Conservation (phyloP, 2,113 vertebrate species). For the Otocyon megalotis region DNA sequence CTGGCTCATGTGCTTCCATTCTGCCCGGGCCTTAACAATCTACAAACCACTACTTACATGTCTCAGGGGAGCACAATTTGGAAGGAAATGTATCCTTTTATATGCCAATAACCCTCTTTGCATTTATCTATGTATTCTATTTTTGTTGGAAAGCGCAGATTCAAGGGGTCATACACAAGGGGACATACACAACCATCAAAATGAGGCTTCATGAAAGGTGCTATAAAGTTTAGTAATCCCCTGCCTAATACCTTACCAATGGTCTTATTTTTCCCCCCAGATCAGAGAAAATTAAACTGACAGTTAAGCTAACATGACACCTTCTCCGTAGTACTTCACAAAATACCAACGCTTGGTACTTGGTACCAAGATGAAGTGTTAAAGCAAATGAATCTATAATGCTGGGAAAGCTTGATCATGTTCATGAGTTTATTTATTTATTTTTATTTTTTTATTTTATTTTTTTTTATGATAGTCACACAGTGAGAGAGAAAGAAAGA, state of each 20-base stretch:
- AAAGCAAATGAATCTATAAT: no score
- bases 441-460: no score
- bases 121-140: not conserved
- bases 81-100: not conserved
- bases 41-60: fast-evolving
- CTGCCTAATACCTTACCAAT: not conserved
- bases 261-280: not conserved
- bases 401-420: not conserved
- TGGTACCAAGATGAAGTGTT: not conserved
- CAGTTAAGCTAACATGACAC: not conserved
- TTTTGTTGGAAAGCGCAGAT: not conserved
- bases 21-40: fast-evolving
- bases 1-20: fast-evolving
- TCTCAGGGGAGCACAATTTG: not conserved
- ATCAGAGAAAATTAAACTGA: not conserved
- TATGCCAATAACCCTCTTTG: not conserved
- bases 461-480: no score
- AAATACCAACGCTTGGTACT: not conserved
- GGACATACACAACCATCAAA: not conserved
- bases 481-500: no score
- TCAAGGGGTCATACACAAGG: not conserved
- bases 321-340: not conserved
- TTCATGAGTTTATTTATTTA: fast-evolving
- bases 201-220: not conserved
- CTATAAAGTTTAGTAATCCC: not conserved